Base-by-base conservation (phyloP, 92 coral and sea anemone species). In the Isaurus tuberculatus region DNA sequence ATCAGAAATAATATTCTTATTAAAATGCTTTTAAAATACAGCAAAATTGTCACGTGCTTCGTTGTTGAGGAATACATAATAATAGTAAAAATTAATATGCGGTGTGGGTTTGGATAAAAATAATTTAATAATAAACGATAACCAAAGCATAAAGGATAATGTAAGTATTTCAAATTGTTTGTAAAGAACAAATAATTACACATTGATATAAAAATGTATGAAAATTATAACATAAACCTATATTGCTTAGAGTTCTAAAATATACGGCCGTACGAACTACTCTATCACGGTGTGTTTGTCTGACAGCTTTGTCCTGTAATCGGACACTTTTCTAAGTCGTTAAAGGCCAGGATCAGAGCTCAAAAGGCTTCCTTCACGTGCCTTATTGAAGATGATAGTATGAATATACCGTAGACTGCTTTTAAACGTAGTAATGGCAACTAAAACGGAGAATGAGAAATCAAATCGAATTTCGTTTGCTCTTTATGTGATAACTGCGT, bases 371-470 rank as follows among this genome's bases (percentile, higher is more conserved):
- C 36, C 34, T 25, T 69, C 6, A 69, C 36, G 74, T 49, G 65
- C 30, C 65, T 31, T 57, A 43, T 17, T 43, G 22, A 77, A 33
- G 53, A 77, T n/a, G 10, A 11, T 10, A 60, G 36, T 74, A 74
- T 74, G 55, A 7, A 19, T 1, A 65, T 57, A 30, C 20, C 3
- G 40, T 58, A 55, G 20, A 34, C 31, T 58, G 53, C 70, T 13
- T 51, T 13, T 6, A 28, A 20, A 58, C 17, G 33, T 10, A 32
- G 51, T 22, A 26, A 60, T 57, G 25, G 33, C 20, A 23, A 11
- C 7, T 36, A 77, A 57, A 77, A 36, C 34, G 49, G 82, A 77
- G 49, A 77, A 77, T n/a, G 70, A 58, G 31, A 77, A 23, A 33
- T 10, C 48, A 7, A 77, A 36, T 37, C 82, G 82, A 20, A 11